phyloP scores from a whole-genome alignment of 2,888 invertebrate species.

The Pachydiplax longipennis region DNA sequence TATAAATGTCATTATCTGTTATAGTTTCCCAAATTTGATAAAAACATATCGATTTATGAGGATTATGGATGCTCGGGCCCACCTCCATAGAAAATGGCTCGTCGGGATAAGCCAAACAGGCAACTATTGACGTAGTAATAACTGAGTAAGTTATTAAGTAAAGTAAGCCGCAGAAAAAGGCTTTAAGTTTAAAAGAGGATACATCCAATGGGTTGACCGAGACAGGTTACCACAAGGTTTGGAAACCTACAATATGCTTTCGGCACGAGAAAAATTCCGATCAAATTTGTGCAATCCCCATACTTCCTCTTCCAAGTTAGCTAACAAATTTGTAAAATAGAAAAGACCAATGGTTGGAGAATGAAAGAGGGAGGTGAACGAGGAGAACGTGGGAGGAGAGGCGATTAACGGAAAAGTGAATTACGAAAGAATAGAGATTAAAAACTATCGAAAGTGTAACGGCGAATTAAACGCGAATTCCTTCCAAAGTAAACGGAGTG shows the following conservation, averaged over 20 bases:
- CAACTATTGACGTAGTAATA: background rate
- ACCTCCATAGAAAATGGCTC: background rate
- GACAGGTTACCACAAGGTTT: background rate
- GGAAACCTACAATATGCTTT: constrained; percentile 9
- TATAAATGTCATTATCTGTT: no score
- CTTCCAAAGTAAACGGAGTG: no score
- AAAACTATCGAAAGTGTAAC: background rate
- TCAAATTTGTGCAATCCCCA: background rate
- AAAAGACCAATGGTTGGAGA: background rate
- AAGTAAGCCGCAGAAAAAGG: background rate
- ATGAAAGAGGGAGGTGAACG: background rate
- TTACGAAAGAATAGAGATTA: background rate
- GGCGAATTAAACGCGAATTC: no score
- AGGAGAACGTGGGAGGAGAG: background rate
- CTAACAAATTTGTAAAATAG: background rate
- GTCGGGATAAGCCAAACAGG: background rate
- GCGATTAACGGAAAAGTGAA: background rate
- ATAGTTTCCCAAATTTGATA: no score
- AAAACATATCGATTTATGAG: background rate
- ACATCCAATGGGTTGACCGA: background rate
- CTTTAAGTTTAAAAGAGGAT: background rate
- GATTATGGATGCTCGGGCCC: background rate
- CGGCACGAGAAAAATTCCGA: background rate
- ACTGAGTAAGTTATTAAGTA: no score
- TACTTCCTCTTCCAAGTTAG: background rate